These are phyloP conservation scores for Galaxea fascicularis DNA, from an alignment of 92 coral and sea anemone species.

Conservation along the genomic window DNA sequence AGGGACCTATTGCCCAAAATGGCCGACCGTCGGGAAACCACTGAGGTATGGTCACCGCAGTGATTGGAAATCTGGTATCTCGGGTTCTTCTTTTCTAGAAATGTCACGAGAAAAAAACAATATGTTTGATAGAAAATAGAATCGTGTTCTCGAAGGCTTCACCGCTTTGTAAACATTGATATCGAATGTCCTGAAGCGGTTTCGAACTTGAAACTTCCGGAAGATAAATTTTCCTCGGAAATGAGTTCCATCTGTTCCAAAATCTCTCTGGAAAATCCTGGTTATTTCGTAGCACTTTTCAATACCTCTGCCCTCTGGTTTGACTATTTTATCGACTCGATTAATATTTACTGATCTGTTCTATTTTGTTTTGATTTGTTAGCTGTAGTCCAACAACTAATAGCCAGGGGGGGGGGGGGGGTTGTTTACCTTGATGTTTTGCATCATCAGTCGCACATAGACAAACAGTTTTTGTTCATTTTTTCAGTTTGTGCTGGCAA, in stretches of 20 bases:
- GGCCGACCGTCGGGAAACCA: slow-evolving; percentile 61
- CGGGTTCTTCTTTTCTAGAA: background rate
- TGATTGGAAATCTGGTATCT: background rate
- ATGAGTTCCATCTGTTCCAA: background rate
- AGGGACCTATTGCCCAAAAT: slow-evolving; percentile 71
- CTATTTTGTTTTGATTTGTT: too few species aligned
- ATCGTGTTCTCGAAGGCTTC: background rate
- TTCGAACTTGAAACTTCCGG: background rate
- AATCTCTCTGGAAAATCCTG: background rate
- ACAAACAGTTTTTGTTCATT: too few species aligned
- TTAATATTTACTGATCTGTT: too few species aligned
- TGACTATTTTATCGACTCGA: too few species aligned
- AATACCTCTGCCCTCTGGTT: too few species aligned
- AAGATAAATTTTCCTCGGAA: background rate
- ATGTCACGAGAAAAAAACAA: background rate
- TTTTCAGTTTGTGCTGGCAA: too few species aligned
- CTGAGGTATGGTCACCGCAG: slow-evolving; percentile 20
- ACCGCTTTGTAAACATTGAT: background rate
- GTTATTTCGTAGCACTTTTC: too few species aligned
- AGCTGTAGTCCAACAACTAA: too few species aligned
- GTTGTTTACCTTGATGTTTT: too few species aligned
- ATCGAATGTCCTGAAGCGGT: background rate
- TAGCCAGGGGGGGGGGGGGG: too few species aligned
- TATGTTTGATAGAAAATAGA: background rate
- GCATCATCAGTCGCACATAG: too few species aligned